phyloP scores from a whole-genome alignment of 2,797 vertebrate species.

The Mastacembelus armatus region DNA sequence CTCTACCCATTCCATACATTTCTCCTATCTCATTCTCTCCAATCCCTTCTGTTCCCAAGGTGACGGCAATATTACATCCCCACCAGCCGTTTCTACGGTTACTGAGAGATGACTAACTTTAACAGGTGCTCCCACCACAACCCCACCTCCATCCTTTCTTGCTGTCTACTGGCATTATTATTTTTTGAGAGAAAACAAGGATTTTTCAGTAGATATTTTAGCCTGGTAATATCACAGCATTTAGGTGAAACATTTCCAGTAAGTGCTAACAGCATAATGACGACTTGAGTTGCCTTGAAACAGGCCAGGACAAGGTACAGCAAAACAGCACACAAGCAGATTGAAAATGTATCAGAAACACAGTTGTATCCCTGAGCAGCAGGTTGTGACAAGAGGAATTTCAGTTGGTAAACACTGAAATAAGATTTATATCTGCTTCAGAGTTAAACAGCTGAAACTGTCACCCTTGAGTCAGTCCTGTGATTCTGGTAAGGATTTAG shows the following conservation, averaged over 20 bases:
- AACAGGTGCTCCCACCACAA: slow-evolving; percentile 48
- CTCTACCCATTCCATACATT: slow-evolving; percentile 40
- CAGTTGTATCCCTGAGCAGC: neutral
- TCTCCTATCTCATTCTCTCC: slow-evolving; percentile 26
- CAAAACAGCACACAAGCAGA: slow-evolving; percentile 20
- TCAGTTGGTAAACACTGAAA: slow-evolving; percentile 20
- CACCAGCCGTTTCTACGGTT: slow-evolving; percentile 63
- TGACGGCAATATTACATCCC: slow-evolving; percentile 57
- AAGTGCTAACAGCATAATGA: slow-evolving; percentile 32
- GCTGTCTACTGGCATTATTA: slow-evolving; percentile 12
- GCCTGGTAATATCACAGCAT: slow-evolving; percentile 5
- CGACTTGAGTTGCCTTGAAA: slow-evolving; percentile 7
- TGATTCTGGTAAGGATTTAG: neutral
- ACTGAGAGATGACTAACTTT: slow-evolving; percentile 61
- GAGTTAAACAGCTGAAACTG: neutral
- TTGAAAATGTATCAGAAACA: slow-evolving; percentile 12
- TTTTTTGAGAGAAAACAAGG: neutral
- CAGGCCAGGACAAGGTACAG: neutral
- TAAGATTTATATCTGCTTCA: neutral
- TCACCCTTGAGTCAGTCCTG: neutral
- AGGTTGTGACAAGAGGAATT: slow-evolving; percentile 15
- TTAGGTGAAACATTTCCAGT: slow-evolving; percentile 19
- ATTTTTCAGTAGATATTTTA: slow-evolving; percentile 5
- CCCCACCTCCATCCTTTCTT: neutral
- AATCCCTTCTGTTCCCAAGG: slow-evolving; percentile 66